phyloP scores from a whole-genome alignment of 2,797 vertebrate genomes.

The Glyptemys insculpta region DNA sequence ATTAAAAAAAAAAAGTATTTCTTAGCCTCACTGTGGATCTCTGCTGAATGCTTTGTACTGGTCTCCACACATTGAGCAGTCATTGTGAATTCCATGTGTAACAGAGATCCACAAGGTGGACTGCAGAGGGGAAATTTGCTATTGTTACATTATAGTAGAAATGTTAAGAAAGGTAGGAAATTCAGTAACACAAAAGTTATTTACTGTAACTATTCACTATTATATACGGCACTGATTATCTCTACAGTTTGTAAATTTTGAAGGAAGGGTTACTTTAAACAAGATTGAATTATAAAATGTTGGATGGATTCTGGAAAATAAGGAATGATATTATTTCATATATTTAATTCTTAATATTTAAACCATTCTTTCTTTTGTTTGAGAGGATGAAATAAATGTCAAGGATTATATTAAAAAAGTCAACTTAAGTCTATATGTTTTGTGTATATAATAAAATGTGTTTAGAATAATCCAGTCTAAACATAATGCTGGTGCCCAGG shows the following conservation, averaged over 20 bases:
- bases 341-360: not conserved
- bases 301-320: not conserved
- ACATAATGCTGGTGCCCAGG: not conserved
- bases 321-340: not conserved
- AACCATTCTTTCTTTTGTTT: not conserved
- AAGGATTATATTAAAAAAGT: not conserved
- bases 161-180: not conserved
- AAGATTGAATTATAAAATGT: not conserved
- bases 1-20: not conserved
- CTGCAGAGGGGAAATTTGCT: not conserved
- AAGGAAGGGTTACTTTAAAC: not conserved
- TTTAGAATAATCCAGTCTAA: not conserved
- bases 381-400: not conserved
- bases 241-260: not conserved
- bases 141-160: not conserved
- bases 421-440: rapidly evolving
- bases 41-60: not conserved
- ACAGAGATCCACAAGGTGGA: not conserved
- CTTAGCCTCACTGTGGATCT: not conserved
- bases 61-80: not conserved
- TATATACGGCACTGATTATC: not conserved
- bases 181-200: not conserved
- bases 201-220: not conserved
- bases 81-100: not conserved
- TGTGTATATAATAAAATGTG: rapidly evolving